Evolutionary conservation across 2,797 vertebrate genomes (phyloP).

Genomic region (Parotocinclus haroldoi): DNA sequence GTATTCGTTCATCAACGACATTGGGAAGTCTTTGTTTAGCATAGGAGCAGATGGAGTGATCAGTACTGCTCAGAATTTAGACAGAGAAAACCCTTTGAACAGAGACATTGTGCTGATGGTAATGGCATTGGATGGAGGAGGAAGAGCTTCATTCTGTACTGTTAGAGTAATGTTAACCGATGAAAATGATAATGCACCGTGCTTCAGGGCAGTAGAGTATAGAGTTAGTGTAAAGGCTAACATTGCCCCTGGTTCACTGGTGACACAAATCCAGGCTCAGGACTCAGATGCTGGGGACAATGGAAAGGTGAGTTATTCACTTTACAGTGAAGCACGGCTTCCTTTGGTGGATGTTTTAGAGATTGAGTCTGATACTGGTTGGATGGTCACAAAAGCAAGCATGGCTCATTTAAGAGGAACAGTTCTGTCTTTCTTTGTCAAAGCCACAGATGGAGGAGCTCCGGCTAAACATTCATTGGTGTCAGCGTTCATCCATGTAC

Average conservation of each 20-base stretch:
- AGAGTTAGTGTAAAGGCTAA: constrained; percentile 89
- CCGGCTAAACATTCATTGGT: constrained; percentile 88
- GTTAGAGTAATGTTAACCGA: constrained; percentile 92
- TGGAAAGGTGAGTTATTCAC: constrained; percentile 88
- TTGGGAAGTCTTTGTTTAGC: constrained; percentile 86
- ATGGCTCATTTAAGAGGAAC: constrained; percentile 88
- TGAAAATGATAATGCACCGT: constrained; percentile 93
- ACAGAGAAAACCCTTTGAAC: constrained; percentile 86
- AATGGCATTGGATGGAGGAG: constrained; percentile 93
- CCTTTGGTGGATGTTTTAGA: constrained; percentile 84
- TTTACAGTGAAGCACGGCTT: constrained; percentile 82
- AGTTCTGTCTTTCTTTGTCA: constrained; percentile 88
- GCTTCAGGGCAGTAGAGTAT: constrained; percentile 88
- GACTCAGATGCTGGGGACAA: constrained; percentile 89
- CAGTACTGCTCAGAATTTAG: constrained; percentile 82
- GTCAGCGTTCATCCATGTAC: constrained; percentile 88
- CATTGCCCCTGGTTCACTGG: constrained; percentile 82
- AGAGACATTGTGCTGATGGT: constrained; percentile 88
- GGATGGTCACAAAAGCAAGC: constrained; percentile 89
- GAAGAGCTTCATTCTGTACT: constrained; percentile 91
- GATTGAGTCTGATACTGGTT: constrained; percentile 87
- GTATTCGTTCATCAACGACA: constrained; percentile 90
- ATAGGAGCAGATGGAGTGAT: constrained; percentile 83
- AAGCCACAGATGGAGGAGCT: constrained; percentile 86
- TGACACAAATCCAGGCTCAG: constrained; percentile 90